Evolutionary conservation across 2,113 vertebrate genomes (phyloP).

Genomic region (Regulus satrapa): DNA sequence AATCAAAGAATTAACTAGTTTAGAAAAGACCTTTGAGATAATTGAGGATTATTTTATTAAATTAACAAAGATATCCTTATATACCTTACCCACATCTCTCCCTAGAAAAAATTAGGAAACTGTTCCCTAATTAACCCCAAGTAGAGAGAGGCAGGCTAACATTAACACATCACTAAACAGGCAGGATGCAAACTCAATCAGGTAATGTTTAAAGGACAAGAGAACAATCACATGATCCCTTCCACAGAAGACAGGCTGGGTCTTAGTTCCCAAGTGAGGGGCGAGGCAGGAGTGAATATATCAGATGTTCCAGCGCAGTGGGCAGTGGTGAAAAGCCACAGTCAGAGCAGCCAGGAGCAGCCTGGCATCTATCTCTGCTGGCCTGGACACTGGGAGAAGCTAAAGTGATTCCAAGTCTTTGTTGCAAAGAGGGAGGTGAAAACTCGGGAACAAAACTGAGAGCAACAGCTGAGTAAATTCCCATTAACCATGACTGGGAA

Average conservation of each 20-base stretch:
- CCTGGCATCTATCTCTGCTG: not conserved
- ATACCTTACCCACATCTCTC: no score
- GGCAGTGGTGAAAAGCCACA: not conserved
- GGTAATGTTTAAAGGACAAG: not conserved
- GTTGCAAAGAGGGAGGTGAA: not conserved
- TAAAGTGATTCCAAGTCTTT: not conserved
- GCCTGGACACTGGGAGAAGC: not conserved
- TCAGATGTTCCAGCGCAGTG: not conserved
- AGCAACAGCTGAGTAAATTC: not conserved
- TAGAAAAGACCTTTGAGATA: no score
- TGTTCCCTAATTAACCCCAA: no score
- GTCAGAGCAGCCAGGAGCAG: not conserved
- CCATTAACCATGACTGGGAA: not conserved
- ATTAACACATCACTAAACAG: no score
- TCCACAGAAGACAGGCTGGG: not conserved
- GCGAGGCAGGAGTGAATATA: not conserved
- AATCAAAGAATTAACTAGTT: no score
- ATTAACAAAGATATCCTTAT: no score
- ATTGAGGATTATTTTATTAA: no score
- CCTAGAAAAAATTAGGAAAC: no score
- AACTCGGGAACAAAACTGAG: not conserved
- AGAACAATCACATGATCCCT: not conserved
- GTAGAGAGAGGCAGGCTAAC: no score
- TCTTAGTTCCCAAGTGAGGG: not conserved
- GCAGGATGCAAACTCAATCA: no score